A percentile compares a stretch with the other conserved stretches of the same genome.
These are phyloP conservation scores for Craseonycteris thonglongyai DNA, from an alignment of 2,113 vertebrate genomes.

Conservation along the genomic window DNA sequence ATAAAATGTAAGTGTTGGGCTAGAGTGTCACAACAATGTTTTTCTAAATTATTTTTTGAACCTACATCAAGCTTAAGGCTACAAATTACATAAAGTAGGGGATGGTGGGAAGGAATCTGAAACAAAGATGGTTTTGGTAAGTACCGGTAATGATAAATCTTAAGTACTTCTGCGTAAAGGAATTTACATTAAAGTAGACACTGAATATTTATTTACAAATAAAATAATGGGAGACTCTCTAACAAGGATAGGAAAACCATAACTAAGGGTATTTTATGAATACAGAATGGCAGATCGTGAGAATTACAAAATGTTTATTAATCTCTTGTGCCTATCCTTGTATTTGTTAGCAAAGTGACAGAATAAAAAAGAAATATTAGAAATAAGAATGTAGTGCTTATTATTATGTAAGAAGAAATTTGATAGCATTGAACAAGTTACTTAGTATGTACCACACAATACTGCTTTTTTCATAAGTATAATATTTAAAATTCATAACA, in stretches of 20 bases:
- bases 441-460: background rate
- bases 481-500: background rate
- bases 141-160: background rate
- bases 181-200: background rate
- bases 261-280: constrained; percentile 9
- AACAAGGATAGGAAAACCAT: background rate
- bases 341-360: background rate
- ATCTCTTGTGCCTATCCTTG: background rate
- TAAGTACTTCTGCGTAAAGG: background rate
- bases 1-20: background rate
- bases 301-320: constrained; percentile 1
- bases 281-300: background rate
- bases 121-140: background rate
- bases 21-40: background rate
- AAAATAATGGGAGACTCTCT: background rate
- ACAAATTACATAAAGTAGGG: background rate
- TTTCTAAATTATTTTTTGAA: background rate
- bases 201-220: background rate
- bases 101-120: background rate
- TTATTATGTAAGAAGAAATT: background rate
- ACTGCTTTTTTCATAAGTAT: background rate
- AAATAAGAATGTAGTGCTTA: background rate
- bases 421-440: background rate
- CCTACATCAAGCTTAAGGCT: background rate
- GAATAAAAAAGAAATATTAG: constrained; percentile 3